These are phyloP conservation scores for Notothenia rossii DNA, from an alignment of 2,113 vertebrate species.

Conservation along the genomic window DNA sequence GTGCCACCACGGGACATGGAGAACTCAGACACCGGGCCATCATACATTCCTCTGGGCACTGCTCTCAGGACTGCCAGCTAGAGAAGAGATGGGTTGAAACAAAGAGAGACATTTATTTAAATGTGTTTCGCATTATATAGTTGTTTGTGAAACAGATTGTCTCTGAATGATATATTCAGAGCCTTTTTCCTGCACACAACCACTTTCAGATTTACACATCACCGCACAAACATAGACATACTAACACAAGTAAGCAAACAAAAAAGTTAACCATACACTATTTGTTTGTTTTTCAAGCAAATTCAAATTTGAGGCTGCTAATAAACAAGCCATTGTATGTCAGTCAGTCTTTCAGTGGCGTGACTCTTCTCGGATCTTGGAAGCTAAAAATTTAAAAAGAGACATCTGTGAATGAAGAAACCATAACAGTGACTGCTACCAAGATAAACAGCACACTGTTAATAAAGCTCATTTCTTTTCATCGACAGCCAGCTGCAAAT, in stretches of 20 bases:
- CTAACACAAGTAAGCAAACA: background rate
- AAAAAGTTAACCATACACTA: background rate
- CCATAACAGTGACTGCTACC: constrained; percentile 62
- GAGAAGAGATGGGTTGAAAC: background rate
- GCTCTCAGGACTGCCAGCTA: constrained; percentile 95
- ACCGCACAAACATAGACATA: constrained; percentile 10
- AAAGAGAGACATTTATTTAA: background rate
- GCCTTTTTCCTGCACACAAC: constrained; percentile 30
- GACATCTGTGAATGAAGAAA: constrained; percentile 69
- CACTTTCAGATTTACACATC: constrained; percentile 44
- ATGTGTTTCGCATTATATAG: constrained; percentile 44
- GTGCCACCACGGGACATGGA: constrained; percentile 94
- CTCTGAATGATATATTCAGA: constrained; percentile 43
- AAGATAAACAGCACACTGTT: constrained; percentile 71
- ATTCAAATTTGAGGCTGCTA: constrained; percentile 2
- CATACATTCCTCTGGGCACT: constrained; percentile 96
- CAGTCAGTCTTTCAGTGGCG: constrained; percentile 31
- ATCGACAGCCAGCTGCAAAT: constrained; percentile 64
- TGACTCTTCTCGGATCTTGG: constrained; percentile 55
- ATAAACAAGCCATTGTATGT: constrained; percentile 29
- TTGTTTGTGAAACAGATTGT: constrained; percentile 51
- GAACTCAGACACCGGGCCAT: constrained; percentile 95
- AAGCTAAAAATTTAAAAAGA: constrained; percentile 67
- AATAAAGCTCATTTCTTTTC: constrained; percentile 48
- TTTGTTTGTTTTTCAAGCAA: constrained; percentile 12